phyloP scores from a whole-genome alignment of 2,113 vertebrate species.

The Cyprinodon brontotheroides region DNA sequence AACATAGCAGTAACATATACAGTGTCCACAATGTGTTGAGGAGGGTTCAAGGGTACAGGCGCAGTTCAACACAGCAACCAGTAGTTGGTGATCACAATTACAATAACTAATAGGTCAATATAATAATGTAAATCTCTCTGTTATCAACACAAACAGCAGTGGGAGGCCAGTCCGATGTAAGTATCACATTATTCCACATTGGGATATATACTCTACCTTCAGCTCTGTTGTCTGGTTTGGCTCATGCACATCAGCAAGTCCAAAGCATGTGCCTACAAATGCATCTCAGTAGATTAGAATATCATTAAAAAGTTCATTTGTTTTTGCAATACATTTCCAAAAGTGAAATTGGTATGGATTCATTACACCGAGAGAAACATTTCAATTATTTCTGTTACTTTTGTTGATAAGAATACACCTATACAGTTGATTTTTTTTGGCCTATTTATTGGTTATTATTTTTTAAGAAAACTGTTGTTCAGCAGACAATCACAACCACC shows the following conservation, averaged over 20 bases:
- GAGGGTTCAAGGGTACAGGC: constrained; percentile 41
- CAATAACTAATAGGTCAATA: constrained; percentile 73
- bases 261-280: constrained; percentile 53
- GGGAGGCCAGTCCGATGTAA: constrained; percentile 59
- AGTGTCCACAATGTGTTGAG: constrained; percentile 58
- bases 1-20: constrained; percentile 60
- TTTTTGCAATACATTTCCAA: not conserved
- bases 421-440: no score
- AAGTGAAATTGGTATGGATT: not conserved
- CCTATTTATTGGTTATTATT: no score
- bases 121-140: constrained; percentile 71
- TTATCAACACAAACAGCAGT: constrained; percentile 70
- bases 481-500: not conserved
- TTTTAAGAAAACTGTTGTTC: no score
- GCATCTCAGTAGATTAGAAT: not conserved
- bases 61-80: constrained; percentile 73
- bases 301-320: not conserved
- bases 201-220: constrained; percentile 36
- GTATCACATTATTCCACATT: constrained; percentile 64
- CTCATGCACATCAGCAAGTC: constrained; percentile 56
- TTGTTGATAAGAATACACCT: not conserved
- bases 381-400: not conserved
- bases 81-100: constrained; percentile 73
- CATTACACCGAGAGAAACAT: not conserved
- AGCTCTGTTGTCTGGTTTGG: constrained; percentile 39